These are phyloP conservation scores for Galleria mellonella DNA, from an alignment of 1,140 invertebrate genomes.

Conservation along the genomic window DNA sequence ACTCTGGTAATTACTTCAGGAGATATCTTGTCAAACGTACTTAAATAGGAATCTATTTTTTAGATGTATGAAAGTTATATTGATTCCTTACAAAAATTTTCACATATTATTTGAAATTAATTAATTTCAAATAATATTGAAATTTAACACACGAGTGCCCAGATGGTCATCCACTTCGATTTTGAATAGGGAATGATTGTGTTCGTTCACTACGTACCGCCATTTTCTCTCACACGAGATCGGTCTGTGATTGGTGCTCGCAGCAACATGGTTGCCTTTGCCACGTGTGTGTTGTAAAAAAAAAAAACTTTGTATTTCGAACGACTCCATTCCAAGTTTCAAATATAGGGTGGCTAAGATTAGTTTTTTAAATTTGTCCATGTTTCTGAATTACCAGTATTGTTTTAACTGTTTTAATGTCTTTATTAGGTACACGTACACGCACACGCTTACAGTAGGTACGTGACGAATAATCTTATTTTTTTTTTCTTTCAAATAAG, in stretches of 20 bases:
- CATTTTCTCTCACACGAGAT: slow-evolving; percentile 36
- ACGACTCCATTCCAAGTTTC: slow-evolving; percentile 10
- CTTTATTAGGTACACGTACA: too few species aligned
- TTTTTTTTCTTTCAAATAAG: neutral
- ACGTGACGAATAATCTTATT: too few species aligned
- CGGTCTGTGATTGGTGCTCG: slow-evolving; percentile 46
- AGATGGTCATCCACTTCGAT: slow-evolving; percentile 29
- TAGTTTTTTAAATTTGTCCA: neutral
- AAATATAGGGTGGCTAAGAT: slow-evolving; percentile 18
- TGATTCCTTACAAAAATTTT: too few species aligned
- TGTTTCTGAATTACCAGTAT: slow-evolving; percentile 3
- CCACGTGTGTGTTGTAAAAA: slow-evolving; percentile 48
- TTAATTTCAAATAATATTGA: too few species aligned
- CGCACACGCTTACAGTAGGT: too few species aligned
- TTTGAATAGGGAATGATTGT: slow-evolving; percentile 56
- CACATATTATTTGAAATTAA: too few species aligned
- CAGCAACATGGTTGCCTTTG: slow-evolving; percentile 54
- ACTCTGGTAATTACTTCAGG: too few species aligned
- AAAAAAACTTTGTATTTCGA: slow-evolving; percentile 20
- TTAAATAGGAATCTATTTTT: too few species aligned
- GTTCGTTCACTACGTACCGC: slow-evolving; percentile 40
- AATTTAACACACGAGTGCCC: too few species aligned
- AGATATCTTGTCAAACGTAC: too few species aligned
- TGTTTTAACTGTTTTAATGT: too few species aligned
- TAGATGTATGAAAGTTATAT: too few species aligned